phyloP scores from a whole-genome alignment of 2,888 invertebrate species.

The Torymus tubicola region DNA sequence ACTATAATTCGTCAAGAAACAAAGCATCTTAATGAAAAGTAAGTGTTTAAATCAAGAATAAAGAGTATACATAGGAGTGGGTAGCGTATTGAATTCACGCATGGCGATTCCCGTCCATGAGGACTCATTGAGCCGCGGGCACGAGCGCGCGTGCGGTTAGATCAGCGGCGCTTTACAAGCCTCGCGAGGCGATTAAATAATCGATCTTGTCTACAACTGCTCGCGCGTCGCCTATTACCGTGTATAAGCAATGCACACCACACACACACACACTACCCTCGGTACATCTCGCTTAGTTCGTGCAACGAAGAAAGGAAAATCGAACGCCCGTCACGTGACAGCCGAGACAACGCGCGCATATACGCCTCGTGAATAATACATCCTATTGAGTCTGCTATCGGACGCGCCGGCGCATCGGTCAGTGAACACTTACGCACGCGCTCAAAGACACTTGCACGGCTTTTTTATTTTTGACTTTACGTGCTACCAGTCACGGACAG shows the following conservation, averaged over 20 bases:
- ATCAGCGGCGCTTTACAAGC: constrained; percentile 3
- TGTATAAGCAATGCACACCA: background rate
- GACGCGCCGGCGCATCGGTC: too few relatives aligned
- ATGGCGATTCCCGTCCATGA: background rate
- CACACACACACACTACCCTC: background rate
- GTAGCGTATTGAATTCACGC: background rate
- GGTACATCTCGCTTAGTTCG: too few relatives aligned
- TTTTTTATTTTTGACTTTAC: too few relatives aligned
- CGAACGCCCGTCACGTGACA: constrained; percentile 33
- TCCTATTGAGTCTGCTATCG: background rate
- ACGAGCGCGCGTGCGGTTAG: background rate
- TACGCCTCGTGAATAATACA: constrained; percentile 1
- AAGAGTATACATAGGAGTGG: too few relatives aligned
- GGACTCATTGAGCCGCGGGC: background rate
- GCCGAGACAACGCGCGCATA: background rate
- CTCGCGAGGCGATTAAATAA: constrained; percentile 28
- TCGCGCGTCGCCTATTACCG: constrained; percentile 4
- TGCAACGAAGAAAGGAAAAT: constrained; percentile 33
- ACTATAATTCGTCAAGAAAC: too few relatives aligned
- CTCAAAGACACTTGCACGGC: too few relatives aligned
- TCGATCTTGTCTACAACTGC: constrained; percentile 16
- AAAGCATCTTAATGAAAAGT: too few relatives aligned
- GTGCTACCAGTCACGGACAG: too few relatives aligned
- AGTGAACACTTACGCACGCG: too few relatives aligned
- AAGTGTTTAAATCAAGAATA: too few relatives aligned